phyloP scores from a whole-genome alignment of 2,113 vertebrate species.

The Camelus dromedarius region DNA sequence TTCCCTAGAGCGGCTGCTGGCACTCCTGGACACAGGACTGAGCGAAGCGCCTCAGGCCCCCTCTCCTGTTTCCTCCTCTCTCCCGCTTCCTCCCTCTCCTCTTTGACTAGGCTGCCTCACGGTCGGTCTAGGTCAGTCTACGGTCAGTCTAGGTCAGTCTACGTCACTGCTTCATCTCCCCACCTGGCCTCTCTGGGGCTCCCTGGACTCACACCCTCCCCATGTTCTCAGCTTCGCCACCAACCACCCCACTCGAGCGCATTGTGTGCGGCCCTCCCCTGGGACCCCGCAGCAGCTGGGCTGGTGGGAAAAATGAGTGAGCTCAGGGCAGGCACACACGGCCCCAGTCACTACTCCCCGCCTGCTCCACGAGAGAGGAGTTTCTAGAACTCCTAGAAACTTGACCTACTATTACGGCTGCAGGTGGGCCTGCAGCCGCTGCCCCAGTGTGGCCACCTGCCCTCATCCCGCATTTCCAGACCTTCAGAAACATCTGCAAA shows the following conservation, averaged over 20 bases:
- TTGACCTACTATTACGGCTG: accelerated
- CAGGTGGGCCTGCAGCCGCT: background rate
- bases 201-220: background rate
- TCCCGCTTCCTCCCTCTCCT: background rate
- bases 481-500: background rate
- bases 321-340: accelerated
- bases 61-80: background rate
- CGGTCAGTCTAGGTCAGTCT: too few species aligned
- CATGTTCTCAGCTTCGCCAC: background rate
- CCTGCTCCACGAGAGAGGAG: background rate
- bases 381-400: background rate
- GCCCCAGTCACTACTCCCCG: background rate
- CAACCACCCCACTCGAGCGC: accelerated
- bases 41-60: background rate
- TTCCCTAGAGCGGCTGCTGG: background rate
- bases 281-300: background rate
- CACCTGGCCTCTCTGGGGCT: background rate
- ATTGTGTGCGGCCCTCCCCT: background rate
- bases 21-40: accelerated
- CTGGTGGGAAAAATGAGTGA: background rate
- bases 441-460: background rate
- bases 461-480: background rate
- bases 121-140: accelerated
- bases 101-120: background rate
- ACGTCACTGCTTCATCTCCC: background rate